These are phyloP conservation scores for Carassius carassius DNA, from an alignment of 2,113 vertebrate species.

Conservation along the genomic window DNA sequence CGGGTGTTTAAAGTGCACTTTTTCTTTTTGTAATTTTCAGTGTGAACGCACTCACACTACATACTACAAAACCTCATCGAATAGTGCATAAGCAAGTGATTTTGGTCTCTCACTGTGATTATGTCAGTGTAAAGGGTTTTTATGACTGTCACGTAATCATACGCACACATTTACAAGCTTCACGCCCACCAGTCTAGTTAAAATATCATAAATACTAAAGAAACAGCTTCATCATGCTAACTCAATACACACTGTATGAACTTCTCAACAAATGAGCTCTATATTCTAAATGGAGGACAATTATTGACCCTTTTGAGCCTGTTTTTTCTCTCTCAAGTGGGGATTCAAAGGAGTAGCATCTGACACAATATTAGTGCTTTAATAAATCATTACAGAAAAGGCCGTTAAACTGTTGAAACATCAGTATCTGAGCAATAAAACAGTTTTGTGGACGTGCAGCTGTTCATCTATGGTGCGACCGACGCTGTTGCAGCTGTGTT, in stretches of 20 bases:
- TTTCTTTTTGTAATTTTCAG: too few species aligned
- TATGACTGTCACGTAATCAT: too few species aligned
- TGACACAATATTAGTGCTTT: not conserved
- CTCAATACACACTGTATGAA: not conserved
- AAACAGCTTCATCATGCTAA: not conserved
- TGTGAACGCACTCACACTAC: too few species aligned
- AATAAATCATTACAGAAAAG: not conserved
- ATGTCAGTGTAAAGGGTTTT: not conserved
- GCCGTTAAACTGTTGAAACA: not conserved
- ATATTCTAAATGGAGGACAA: not conserved
- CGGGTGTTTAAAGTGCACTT: too few species aligned
- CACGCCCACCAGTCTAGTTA: not conserved
- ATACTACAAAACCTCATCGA: too few species aligned
- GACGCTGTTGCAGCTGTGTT: not conserved
- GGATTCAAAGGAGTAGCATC: not conserved
- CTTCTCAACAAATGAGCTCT: not conserved
- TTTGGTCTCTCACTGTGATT: not conserved
- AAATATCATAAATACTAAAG: not conserved
- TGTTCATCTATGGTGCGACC: not conserved
- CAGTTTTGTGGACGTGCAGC: not conserved
- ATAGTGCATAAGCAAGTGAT: too few species aligned
- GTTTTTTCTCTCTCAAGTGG: not conserved
- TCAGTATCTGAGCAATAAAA: not conserved
- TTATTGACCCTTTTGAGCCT: not conserved
- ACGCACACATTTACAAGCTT: not conserved